Evolutionary conservation across 2,888 invertebrate species (phyloP).

Genomic region (Carpatolechia fugitivella): DNA sequence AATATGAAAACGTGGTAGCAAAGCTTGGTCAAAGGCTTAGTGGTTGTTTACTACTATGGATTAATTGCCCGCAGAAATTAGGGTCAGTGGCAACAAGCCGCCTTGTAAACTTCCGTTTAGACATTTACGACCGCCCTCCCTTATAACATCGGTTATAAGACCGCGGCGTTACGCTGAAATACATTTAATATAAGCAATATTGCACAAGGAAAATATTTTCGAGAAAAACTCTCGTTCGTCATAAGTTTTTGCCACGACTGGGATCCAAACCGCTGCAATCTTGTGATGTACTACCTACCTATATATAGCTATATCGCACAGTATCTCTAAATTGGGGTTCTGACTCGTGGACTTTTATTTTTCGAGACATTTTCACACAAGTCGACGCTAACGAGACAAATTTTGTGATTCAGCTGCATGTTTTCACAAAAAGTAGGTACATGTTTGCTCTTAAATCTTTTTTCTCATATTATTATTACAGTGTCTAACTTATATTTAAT

Average conservation of each 20-base stretch:
- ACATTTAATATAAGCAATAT: slow-evolving; percentile 13
- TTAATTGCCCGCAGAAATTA: slow-evolving; percentile 45
- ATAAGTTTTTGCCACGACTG: not conserved
- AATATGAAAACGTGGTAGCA: not conserved
- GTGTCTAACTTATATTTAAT: no score
- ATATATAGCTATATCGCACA: not conserved
- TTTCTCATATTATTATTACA: no score
- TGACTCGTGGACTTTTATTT: not conserved
- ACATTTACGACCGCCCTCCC: slow-evolving; percentile 38
- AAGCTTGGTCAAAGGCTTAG: slow-evolving; percentile 31
- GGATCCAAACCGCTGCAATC: not conserved
- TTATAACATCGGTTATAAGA: slow-evolving; percentile 11
- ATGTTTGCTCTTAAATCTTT: not conserved
- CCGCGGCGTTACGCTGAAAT: slow-evolving; percentile 8
- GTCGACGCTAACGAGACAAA: not conserved
- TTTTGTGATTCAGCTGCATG: not conserved
- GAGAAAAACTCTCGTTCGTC: slow-evolving; percentile 7
- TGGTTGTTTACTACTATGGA: slow-evolving; percentile 44
- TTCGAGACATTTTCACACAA: not conserved
- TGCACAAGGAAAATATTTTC: slow-evolving; percentile 9
- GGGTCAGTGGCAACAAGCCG: slow-evolving; percentile 37
- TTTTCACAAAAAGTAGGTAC: not conserved
- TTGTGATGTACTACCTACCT: not conserved
- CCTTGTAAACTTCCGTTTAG: slow-evolving; percentile 45
- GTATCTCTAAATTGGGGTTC: not conserved